A percentile compares a stretch with the other conserved stretches of the same genome.
These are phyloP conservation scores for Teleogryllus occipitalis DNA, from an alignment of 1,140 invertebrate species.

Conservation along the genomic window DNA sequence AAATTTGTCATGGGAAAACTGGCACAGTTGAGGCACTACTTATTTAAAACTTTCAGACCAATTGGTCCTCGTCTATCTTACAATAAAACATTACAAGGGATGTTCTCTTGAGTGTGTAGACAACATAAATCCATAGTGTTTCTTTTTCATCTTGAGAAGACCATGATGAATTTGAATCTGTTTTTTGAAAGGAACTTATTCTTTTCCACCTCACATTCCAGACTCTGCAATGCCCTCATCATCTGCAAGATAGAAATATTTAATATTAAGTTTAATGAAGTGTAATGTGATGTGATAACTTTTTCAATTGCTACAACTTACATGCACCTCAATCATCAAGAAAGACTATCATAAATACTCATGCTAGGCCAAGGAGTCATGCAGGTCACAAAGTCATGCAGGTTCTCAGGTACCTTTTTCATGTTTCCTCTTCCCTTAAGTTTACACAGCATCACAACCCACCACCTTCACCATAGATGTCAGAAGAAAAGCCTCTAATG, in stretches of 20 bases:
- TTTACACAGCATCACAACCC: neutral
- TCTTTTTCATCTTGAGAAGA: neutral
- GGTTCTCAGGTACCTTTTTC: neutral
- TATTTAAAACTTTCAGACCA: neutral
- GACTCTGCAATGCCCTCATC: conserved; percentile 44
- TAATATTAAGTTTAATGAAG: neutral
- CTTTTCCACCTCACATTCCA: conserved; percentile 35
- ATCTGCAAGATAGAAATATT: conserved; percentile 32
- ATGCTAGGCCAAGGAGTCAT: neutral
- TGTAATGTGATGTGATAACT: neutral
- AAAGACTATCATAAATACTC: too few relatives aligned
- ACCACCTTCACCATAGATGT: neutral
- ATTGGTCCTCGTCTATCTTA: neutral
- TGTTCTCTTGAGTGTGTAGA: too few relatives aligned
- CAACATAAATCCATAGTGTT: neutral
- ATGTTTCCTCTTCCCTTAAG: neutral
- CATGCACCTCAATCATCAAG: too few relatives aligned
- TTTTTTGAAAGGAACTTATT: neutral
- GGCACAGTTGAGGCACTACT: neutral
- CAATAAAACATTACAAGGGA: neutral
- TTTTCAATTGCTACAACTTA: neutral
- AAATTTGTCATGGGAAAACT: neutral
- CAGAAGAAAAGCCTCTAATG: neutral
- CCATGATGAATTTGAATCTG: neutral
- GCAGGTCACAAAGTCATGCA: neutral